Conservation (phyloP, 2,113 vertebrate genomes). For the Equus przewalskii region DNA sequence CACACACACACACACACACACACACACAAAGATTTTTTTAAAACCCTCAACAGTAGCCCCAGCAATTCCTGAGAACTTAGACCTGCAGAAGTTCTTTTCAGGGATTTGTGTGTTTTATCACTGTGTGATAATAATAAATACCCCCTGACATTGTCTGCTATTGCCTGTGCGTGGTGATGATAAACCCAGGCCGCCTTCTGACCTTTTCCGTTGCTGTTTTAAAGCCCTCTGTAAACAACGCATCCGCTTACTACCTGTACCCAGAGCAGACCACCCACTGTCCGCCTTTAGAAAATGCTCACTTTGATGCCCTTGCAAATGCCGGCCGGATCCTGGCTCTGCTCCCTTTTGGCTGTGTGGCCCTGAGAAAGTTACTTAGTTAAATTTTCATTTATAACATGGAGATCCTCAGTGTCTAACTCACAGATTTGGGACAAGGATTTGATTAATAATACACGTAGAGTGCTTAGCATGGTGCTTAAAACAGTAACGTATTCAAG, state of each 20-base stretch:
- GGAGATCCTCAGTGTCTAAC: neutral
- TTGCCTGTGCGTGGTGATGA: neutral
- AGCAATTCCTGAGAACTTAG: neutral
- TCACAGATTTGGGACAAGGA: neutral
- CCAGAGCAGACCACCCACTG: neutral
- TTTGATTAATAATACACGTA: neutral
- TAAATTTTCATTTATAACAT: neutral
- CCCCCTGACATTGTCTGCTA: neutral
- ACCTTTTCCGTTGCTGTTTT: neutral
- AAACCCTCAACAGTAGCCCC: neutral
- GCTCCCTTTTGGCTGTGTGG: neutral
- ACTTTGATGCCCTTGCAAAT: neutral
- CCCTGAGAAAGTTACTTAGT: neutral
- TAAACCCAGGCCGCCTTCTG: neutral
- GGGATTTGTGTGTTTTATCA: neutral
- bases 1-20: rapidly evolving
- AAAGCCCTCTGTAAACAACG: neutral
- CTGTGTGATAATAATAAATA: neutral
- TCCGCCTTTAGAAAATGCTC: rapidly evolving
- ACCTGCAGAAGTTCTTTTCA: neutral
- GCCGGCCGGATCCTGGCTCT: neutral
- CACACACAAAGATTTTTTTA: rapidly evolving
- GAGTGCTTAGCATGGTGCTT: neutral
- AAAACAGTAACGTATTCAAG: neutral
- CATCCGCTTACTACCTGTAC: no score